Base-by-base conservation (phyloP, 2,888 invertebrate species). In the Monoplex corrugatus region DNA sequence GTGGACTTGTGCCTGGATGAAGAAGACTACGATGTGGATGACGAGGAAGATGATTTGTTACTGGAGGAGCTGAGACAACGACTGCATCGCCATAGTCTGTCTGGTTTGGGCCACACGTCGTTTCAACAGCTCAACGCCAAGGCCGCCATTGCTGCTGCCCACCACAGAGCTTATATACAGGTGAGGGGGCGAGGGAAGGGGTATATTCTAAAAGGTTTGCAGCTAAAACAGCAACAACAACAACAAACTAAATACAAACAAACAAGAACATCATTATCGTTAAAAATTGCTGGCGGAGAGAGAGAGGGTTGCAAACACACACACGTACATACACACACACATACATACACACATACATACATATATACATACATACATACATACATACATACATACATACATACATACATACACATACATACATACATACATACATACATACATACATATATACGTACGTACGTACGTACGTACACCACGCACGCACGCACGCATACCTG, bases 131-230 rank as follows among this genome's bases (percentile, higher is more conserved):
- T 91, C 86, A 91, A 91, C 85, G 90, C 90, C 43, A 83, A 90
- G 28, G 91, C 91, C 19, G 91, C 91, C 75, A 91, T 91, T 10
- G 91, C 91, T 38, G 91, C 91, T 0, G 91, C 91, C n/a, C 91
- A 91, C 72, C 91, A 91, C 28, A 87, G 91, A 45, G 91, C 91
- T 23, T 90, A 91, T 43, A 91, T 91, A 13, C 91, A 91, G 91
- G 91, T 91, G 72, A 75, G 44, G 6, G 68, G n/a, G 28, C 80
- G 16, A 16, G 8, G n/a, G 16, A 19, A n/a, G n/a, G n/a, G n/a
- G n/a, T n/a, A n/a, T n/a, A n/a, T n/a, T 50, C 50, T 10, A 50
- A 50, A 50, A 50, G 50, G 19, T 13, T 10, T 50, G 13, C 19
- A 50, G 50, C 19, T 50, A 13, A 19, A 13, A 50, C 19, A 19